Evolutionary conservation across 1,140 invertebrate genomes (phyloP).

Genomic region (Tetraneura akinire): DNA sequence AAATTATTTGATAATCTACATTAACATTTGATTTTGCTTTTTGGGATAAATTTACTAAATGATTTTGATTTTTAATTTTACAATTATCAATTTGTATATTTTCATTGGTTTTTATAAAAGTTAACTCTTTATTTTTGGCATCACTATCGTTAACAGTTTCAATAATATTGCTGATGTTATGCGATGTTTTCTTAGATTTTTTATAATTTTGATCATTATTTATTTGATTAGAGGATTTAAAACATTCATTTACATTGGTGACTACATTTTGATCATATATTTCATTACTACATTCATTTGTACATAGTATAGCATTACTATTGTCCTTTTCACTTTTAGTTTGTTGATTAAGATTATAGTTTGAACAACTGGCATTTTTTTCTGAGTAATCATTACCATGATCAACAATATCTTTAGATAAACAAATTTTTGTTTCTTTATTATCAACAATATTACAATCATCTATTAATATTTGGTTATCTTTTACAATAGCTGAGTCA

Average conservation of each 20-base stretch:
- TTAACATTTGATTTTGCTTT: not conserved
- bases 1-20: not conserved
- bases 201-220: not conserved
- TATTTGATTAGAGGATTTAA: not conserved
- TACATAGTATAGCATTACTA: not conserved
- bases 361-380: not conserved
- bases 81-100: not conserved
- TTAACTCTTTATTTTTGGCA: not conserved
- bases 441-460: not conserved
- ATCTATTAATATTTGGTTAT: not conserved
- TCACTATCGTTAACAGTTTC: not conserved
- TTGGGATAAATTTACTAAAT: not conserved
- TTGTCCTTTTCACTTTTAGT: not conserved
- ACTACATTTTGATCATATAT: not conserved
- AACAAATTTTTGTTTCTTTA: not conserved
- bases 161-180: conserved; percentile 20
- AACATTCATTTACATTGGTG: not conserved
- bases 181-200: not conserved
- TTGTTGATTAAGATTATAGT: not conserved
- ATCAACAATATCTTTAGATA: not conserved
- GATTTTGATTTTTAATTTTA: not conserved
- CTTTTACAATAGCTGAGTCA: not conserved
- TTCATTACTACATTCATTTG: not conserved
- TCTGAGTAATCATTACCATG: not conserved
- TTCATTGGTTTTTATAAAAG: not conserved